Evolutionary conservation across 2,797 vertebrate genomes (phyloP).

Genomic region (Siniperca scherzeri): DNA sequence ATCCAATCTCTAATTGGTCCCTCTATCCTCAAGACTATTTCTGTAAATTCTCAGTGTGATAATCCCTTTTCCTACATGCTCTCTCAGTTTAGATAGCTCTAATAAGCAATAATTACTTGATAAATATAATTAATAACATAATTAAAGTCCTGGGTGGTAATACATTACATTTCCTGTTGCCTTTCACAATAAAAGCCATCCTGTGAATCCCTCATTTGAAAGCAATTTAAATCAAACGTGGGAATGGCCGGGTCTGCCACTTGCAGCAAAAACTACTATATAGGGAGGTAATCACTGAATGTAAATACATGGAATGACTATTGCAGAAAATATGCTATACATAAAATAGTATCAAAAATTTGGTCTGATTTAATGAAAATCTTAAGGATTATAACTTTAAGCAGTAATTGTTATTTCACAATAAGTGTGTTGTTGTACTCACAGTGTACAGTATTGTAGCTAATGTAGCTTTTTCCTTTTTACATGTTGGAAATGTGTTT

Average conservation of each 20-base stretch:
- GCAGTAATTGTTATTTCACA: constrained; percentile 13
- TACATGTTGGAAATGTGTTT: constrained; percentile 34
- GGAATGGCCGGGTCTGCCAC: not conserved
- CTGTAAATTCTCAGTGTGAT: not conserved
- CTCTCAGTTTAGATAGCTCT: constrained; percentile 6
- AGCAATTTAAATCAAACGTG: too few relatives aligned
- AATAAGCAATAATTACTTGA: not conserved
- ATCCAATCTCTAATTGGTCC: constrained; percentile 21
- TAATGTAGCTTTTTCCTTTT: constrained; percentile 31
- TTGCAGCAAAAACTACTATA: not conserved
- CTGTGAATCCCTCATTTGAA: not conserved
- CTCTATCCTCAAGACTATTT: constrained; percentile 1
- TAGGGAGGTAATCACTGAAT: not conserved
- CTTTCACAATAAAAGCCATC: constrained; percentile 14
- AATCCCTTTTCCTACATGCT: not conserved
- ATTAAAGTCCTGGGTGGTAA: not conserved
- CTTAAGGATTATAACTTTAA: not conserved
- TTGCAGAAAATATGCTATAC: not conserved
- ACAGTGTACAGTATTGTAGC: constrained; percentile 16
- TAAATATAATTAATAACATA: not conserved
- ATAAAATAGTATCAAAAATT: not conserved
- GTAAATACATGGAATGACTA: not conserved
- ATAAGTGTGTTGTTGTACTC: constrained; percentile 7
- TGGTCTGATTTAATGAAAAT: not conserved
- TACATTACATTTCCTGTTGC: not conserved